phyloP scores from a whole-genome alignment of 2,113 vertebrate genomes.

The Perca fluviatilis region DNA sequence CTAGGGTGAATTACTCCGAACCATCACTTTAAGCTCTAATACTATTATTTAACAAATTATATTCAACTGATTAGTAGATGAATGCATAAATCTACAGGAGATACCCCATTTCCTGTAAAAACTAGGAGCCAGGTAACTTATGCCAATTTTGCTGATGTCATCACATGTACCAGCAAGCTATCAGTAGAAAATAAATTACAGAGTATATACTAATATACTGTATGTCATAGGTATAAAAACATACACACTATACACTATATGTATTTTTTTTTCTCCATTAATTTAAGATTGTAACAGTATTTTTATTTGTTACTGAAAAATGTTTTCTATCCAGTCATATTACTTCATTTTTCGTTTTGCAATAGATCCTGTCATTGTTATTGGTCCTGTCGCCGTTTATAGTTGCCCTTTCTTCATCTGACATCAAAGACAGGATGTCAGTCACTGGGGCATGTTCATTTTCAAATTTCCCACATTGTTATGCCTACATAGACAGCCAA shows the following conservation, averaged over 20 bases:
- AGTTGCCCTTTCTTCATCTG: conserved; percentile 1
- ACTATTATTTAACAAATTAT: background rate
- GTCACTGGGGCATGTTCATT: background rate
- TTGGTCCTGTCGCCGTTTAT: background rate
- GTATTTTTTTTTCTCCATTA: background rate
- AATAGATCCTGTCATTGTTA: background rate
- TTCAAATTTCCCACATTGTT: conserved; percentile 27
- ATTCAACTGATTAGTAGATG: background rate
- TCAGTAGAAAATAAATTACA: background rate
- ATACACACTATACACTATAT: too few relatives aligned
- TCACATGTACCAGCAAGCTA: background rate
- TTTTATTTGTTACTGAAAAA: background rate
- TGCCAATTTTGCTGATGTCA: background rate
- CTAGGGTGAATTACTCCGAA: too few relatives aligned
- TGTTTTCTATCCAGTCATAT: background rate
- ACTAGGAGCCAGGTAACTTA: background rate
- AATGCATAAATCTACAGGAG: conserved; percentile 9
- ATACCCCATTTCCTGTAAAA: conserved; percentile 9
- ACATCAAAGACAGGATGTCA: conserved; percentile 9
- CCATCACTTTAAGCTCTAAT: background rate
- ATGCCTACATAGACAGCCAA: conserved; percentile 15
- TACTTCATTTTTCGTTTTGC: background rate
- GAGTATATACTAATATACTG: too few relatives aligned
- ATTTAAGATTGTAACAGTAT: background rate
- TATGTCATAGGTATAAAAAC: too few relatives aligned